phyloP scores from a whole-genome alignment of 2,888 invertebrate species.

The Phyllotreta cruciferae region DNA sequence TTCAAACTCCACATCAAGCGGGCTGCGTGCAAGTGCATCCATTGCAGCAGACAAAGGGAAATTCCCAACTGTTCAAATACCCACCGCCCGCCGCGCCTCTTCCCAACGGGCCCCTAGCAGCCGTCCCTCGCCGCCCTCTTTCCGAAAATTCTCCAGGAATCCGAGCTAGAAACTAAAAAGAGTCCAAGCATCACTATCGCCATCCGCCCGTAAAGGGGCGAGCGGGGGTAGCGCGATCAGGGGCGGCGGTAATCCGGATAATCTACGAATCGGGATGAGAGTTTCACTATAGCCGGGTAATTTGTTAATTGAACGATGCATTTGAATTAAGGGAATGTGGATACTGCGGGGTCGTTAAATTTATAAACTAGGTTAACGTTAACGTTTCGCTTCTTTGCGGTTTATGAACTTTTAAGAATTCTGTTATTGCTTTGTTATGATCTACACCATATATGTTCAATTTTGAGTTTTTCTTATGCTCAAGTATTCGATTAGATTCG shows the following conservation, averaged over 20 bases:
- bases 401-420: too few relatives aligned
- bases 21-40: slow-evolving; percentile 31
- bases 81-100: slow-evolving; percentile 18
- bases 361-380: too few relatives aligned
- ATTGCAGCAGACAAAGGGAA: slow-evolving; percentile 31
- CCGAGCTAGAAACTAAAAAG: slow-evolving; percentile 30
- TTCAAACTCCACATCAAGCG: slow-evolving; percentile 31
- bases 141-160: slow-evolving; percentile 30
- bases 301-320: slow-evolving; percentile 8
- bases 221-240: slow-evolving; percentile 12
- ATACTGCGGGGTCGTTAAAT: too few relatives aligned
- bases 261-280: slow-evolving; percentile 1
- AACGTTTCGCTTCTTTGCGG: too few relatives aligned
- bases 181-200: slow-evolving; percentile 30
- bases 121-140: slow-evolving; percentile 8
- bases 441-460: too few relatives aligned
- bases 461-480: too few relatives aligned
- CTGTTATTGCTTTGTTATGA: too few relatives aligned
- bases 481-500: too few relatives aligned
- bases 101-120: slow-evolving; percentile 7
- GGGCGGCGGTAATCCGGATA: slow-evolving; percentile 19
- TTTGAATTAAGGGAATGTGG: too few relatives aligned
- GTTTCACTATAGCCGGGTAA: not conserved
- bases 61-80: slow-evolving; percentile 33
- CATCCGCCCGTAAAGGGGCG: slow-evolving; percentile 16